Percentiles rank a stretch among this genome's conserved stretches.
These are phyloP conservation scores for Meles meles DNA, from an alignment of 2,113 vertebrate species.

Conservation along the genomic window DNA sequence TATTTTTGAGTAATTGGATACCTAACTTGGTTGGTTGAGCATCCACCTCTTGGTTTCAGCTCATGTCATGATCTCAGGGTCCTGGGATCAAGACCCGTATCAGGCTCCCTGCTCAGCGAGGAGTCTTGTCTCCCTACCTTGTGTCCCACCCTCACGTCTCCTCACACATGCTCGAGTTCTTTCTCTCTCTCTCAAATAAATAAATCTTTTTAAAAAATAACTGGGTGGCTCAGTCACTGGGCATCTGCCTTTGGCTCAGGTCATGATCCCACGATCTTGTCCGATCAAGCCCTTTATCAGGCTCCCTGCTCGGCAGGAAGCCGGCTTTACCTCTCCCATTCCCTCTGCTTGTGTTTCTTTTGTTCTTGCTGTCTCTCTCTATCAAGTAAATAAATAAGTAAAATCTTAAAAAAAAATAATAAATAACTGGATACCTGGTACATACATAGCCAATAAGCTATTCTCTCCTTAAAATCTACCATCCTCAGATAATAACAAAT, in stretches of 20 bases:
- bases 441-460: background rate
- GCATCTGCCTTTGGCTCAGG: too few species aligned
- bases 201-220: background rate
- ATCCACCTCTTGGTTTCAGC: background rate
- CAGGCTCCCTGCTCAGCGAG: background rate
- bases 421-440: background rate
- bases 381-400: background rate
- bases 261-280: too few species aligned
- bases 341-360: too few species aligned
- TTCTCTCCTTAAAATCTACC: background rate
- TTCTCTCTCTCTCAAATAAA: background rate
- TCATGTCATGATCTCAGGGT: background rate
- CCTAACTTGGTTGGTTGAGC: background rate
- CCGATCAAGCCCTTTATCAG: too few species aligned
- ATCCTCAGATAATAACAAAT: background rate
- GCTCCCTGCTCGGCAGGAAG: too few species aligned
- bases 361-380: background rate
- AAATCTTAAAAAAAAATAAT: background rate
- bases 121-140: background rate
- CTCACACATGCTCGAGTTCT: background rate
- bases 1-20: background rate
- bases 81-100: background rate
- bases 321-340: too few species aligned
- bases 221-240: background rate
- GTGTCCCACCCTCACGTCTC: background rate